These are phyloP conservation scores for Erynnis tages DNA, from an alignment of 2,888 invertebrate species.

Conservation along the genomic window DNA sequence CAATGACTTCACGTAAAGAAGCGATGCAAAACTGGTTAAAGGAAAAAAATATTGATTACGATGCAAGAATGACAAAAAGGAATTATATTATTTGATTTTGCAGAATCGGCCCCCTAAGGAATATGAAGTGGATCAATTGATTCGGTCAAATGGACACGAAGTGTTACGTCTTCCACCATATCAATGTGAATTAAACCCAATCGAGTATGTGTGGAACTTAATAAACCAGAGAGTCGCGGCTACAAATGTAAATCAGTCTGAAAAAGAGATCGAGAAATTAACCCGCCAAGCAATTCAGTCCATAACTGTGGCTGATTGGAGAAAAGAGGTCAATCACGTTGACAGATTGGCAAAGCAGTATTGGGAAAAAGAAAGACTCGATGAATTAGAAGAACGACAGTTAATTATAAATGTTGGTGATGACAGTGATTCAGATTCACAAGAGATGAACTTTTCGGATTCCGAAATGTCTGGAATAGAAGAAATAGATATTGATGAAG, in stretches of 20 bases:
- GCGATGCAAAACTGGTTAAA: too few relatives aligned
- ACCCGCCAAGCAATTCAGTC: not conserved
- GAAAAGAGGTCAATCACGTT: not conserved
- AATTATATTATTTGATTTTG: too few relatives aligned
- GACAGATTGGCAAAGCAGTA: not conserved
- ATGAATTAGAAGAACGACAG: not conserved
- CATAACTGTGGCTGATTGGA: not conserved
- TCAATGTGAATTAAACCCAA: slow-evolving; percentile 37
- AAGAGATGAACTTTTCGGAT: too few relatives aligned
- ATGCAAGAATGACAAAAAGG: not conserved
- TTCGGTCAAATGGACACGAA: slow-evolving; percentile 39
- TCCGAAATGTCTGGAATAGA: too few relatives aligned
- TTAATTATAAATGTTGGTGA: too few relatives aligned
- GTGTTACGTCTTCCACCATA: slow-evolving; percentile 46
- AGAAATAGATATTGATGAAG: too few relatives aligned
- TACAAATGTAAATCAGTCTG: not conserved
- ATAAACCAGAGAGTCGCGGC: slow-evolving; percentile 33
- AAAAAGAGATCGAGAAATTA: not conserved
- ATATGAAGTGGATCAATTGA: slow-evolving; percentile 23
- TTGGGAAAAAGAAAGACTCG: not conserved
- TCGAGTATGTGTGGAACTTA: slow-evolving; percentile 36
- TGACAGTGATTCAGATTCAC: too few relatives aligned
- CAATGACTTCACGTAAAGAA: too few relatives aligned
- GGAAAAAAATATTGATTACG: too few relatives aligned
- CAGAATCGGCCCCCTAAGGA: slow-evolving; percentile 29